Percentiles rank a stretch among this genome's conserved stretches.
Conservation (phyloP, 30 jellyfish, hydroid and myxozoan genomes). For the Hydractinia echinata region DNA sequence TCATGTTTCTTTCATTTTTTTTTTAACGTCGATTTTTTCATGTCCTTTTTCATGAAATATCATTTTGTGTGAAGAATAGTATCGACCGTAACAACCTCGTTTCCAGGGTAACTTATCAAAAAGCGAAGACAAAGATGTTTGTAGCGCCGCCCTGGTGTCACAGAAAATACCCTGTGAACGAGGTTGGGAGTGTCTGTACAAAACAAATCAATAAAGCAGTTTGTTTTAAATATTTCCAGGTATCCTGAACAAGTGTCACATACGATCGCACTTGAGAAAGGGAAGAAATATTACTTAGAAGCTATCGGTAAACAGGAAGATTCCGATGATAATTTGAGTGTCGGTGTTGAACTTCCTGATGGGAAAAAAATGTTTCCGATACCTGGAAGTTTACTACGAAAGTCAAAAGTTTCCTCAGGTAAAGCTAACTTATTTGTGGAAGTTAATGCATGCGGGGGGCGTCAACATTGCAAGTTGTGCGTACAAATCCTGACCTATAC, state of each 20-base stretch:
- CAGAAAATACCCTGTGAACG: too few species aligned
- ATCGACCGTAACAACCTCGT: too few species aligned
- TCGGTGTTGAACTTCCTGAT: constrained; percentile 83
- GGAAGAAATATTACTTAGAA: constrained; percentile 65
- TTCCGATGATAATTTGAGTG: constrained; percentile 46
- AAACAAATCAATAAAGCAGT: neutral
- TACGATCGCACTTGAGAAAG: constrained; percentile 62
- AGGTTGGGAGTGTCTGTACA: neutral
- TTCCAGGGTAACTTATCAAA: too few species aligned
- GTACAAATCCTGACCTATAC: too few species aligned
- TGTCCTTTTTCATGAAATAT: too few species aligned
- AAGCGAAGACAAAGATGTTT: too few species aligned
- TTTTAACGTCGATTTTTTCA: too few species aligned
- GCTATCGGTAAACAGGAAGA: constrained; percentile 66
- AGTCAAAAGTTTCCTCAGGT: constrained; percentile 13
- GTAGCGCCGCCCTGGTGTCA: too few species aligned
- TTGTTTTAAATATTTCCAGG: constrained; percentile 29
- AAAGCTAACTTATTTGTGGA: neutral
- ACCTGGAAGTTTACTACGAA: constrained; percentile 43
- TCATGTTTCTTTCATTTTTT: too few species aligned
- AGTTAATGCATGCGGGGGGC: too few species aligned
- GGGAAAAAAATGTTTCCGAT: constrained; percentile 75
- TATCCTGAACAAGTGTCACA: constrained; percentile 90
- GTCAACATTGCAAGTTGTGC: too few species aligned
- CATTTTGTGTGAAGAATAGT: too few species aligned